Evolutionary conservation across 2,113 vertebrate genomes (phyloP).

Genomic region (Sciurus niger): DNA sequence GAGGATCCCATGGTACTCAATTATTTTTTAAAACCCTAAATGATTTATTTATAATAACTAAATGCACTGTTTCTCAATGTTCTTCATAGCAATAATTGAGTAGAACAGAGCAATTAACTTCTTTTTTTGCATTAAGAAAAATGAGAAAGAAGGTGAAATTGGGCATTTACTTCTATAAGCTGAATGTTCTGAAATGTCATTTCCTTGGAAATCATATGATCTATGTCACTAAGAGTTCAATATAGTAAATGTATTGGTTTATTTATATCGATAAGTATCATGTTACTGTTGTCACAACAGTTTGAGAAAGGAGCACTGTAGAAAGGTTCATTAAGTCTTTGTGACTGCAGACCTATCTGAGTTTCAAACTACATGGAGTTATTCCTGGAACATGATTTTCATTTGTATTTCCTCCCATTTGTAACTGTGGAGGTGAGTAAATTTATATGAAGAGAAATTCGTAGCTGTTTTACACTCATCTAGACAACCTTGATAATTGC

Average conservation of each 20-base stretch:
- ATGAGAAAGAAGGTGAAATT: neutral
- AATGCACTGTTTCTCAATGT: neutral
- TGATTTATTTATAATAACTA: neutral
- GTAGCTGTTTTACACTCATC: neutral
- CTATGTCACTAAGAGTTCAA: neutral
- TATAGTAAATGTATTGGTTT: neutral
- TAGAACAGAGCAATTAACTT: neutral
- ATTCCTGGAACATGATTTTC: neutral
- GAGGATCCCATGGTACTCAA: neutral
- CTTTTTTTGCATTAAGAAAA: conserved; percentile 16
- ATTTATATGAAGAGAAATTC: neutral
- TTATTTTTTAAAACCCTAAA: neutral
- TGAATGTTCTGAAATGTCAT: neutral
- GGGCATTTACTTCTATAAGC: neutral
- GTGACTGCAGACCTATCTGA: neutral
- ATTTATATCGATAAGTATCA: neutral
- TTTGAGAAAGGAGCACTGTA: neutral
- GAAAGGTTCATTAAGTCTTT: neutral
- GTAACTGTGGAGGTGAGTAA: neutral
- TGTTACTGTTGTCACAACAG: neutral
- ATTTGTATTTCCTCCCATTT: neutral
- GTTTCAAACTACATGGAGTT: neutral
- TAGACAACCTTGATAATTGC: neutral
- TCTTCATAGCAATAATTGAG: neutral
- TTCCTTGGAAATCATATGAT: neutral